A percentile compares a stretch with the other conserved stretches of the same genome.
Evolutionary conservation across 2,113 vertebrate species (phyloP).

Genomic region (Ciconia boyciana): DNA sequence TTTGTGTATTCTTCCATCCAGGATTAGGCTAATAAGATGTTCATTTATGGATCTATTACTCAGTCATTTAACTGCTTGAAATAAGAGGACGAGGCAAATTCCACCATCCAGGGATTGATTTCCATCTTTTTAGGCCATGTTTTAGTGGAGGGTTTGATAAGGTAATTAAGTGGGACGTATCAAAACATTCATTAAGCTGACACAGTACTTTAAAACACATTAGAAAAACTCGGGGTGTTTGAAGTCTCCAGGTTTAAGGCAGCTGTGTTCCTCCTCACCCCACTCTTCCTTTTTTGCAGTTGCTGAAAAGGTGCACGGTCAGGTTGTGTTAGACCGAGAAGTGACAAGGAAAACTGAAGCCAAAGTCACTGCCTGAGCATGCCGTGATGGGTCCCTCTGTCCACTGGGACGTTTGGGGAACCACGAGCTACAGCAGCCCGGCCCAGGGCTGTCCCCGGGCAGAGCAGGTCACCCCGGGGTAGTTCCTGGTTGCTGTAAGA

Average conservation of each 20-base stretch:
- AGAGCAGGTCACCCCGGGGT: neutral
- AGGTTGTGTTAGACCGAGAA: neutral
- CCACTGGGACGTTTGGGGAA: neutral
- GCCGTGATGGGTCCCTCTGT: accelerated
- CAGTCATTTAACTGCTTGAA: slow-evolving; percentile 60
- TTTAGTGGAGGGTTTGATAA: neutral
- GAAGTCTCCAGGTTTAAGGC: neutral
- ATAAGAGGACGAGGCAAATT: neutral
- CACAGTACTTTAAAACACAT: neutral
- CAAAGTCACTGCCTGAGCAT: neutral
- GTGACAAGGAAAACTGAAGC: neutral
- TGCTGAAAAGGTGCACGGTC: neutral
- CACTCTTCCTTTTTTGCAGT: neutral
- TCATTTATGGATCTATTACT: slow-evolving; percentile 71
- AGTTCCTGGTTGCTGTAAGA: accelerated
- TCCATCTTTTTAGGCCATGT: neutral
- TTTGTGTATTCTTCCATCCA: slow-evolving; percentile 63
- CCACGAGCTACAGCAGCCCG: accelerated
- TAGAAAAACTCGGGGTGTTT: neutral
- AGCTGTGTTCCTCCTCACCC: neutral
- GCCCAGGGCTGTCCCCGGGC: neutral
- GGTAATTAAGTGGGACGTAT: neutral
- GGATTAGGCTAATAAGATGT: slow-evolving; percentile 76
- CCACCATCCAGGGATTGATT: neutral
- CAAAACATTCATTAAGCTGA: neutral